phyloP scores from a whole-genome alignment of 2,888 invertebrate species.

The Oeneis ivallda region DNA sequence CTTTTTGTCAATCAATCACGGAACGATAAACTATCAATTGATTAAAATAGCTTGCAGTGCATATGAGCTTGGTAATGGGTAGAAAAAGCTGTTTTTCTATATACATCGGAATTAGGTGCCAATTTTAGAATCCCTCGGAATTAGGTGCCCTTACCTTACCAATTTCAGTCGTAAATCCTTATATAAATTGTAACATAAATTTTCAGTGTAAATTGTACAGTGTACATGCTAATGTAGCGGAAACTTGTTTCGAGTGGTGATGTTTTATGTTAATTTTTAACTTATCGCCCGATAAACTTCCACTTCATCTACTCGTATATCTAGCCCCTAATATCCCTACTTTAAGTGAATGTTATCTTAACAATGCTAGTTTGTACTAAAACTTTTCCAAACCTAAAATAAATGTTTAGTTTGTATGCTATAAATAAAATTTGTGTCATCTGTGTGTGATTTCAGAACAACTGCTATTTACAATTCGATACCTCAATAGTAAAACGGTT shows the following conservation, averaged over 20 bases:
- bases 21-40: too few relatives aligned
- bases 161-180: background rate
- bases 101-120: too few relatives aligned
- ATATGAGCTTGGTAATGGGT: too few relatives aligned
- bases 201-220: constrained; percentile 21
- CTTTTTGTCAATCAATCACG: too few relatives aligned
- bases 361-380: background rate
- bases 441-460: too few relatives aligned
- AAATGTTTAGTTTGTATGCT: background rate
- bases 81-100: too few relatives aligned
- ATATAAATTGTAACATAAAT: constrained; percentile 3
- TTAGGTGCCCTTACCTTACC: too few relatives aligned
- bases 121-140: too few relatives aligned
- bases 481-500: too few relatives aligned
- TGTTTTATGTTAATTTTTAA: constrained; percentile 31
- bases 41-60: too few relatives aligned
- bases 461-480: too few relatives aligned
- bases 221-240: constrained; percentile 19
- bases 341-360: background rate
- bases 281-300: constrained; percentile 27
- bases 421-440: too few relatives aligned
- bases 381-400: background rate
- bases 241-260: constrained; percentile 25
- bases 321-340: background rate
- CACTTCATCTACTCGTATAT: constrained; percentile 7